Evolutionary conservation across 2,797 vertebrate genomes (phyloP).

Genomic region (Gadopsis marmoratus): DNA sequence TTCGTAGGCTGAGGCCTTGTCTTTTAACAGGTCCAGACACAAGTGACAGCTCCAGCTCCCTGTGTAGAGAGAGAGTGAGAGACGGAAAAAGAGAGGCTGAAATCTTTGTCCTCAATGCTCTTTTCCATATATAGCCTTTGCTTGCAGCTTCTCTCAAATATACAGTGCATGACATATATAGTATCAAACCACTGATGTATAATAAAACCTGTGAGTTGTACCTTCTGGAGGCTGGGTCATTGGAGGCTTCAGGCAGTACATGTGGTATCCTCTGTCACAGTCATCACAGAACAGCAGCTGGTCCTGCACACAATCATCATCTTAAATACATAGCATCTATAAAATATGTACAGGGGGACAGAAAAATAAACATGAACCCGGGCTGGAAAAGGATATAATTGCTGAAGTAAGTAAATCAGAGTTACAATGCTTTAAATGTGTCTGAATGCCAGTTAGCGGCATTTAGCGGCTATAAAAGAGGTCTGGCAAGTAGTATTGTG

Average conservation of each 20-base stretch:
- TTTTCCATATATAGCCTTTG: conserved; percentile 48
- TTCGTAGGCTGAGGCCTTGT: conserved; percentile 92
- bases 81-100: conserved; percentile 34
- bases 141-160: conserved; percentile 11
- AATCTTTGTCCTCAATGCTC: conserved; percentile 16
- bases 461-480: conserved; percentile 2
- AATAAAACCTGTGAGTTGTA: conserved; percentile 69
- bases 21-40: conserved; percentile 95
- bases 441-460: not conserved
- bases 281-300: conserved; percentile 99
- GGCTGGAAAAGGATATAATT: not conserved
- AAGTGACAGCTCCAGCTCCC: conserved; percentile 99
- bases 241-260: conserved; percentile 98
- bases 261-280: conserved; percentile 99
- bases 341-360: not conserved
- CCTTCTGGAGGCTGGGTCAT: conserved; percentile 98
- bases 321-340: not conserved
- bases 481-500: not conserved
- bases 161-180: conserved; percentile 25
- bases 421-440: not conserved
- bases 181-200: conserved; percentile 3
- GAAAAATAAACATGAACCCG: not conserved
- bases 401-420: not conserved
- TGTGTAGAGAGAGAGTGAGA: conserved; percentile 64
- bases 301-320: conserved; percentile 84